phyloP scores from a whole-genome alignment of 2,888 invertebrate genomes.

The Hirtodrosophila duncani region DNA sequence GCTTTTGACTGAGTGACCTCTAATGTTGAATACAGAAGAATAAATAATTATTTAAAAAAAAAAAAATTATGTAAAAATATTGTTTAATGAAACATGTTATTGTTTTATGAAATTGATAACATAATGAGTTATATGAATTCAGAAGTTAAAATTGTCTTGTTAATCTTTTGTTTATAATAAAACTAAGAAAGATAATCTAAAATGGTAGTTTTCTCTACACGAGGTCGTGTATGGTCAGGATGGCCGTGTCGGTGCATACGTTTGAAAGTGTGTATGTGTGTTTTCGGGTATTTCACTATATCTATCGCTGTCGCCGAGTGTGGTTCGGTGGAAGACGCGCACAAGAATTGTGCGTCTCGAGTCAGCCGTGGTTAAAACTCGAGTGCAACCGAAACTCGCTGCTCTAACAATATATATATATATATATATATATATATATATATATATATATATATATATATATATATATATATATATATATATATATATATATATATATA shows the following conservation, averaged over 20 bases:
- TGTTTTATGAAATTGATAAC: constrained; percentile 7
- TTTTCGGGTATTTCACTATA: no score
- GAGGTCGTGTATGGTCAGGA: constrained; percentile 14
- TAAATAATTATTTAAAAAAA: constrained; percentile 1
- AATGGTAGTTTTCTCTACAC: constrained; percentile 3
- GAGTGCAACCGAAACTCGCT: no score
- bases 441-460: no score
- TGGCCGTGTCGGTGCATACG: constrained; percentile 9
- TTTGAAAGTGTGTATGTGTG: not conserved
- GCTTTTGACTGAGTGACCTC: constrained; percentile 2
- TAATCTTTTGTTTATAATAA: constrained; percentile 1
- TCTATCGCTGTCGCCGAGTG: constrained; percentile 1
- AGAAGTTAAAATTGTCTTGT: constrained; percentile 4
- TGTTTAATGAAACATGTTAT: constrained; percentile 3
- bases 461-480: no score
- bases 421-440: no score
- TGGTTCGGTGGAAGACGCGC: constrained; percentile 1
- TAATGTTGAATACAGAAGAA: not conserved
- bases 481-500: no score
- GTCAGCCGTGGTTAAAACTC: no score
- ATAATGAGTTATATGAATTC: constrained; percentile 5
- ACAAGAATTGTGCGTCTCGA: no score
- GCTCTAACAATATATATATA: no score
- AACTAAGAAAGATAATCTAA: not conserved
- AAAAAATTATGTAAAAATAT: constrained; percentile 7